phyloP scores from a whole-genome alignment of 1,140 invertebrate genomes.

The Hypsibius dujardini region DNA sequence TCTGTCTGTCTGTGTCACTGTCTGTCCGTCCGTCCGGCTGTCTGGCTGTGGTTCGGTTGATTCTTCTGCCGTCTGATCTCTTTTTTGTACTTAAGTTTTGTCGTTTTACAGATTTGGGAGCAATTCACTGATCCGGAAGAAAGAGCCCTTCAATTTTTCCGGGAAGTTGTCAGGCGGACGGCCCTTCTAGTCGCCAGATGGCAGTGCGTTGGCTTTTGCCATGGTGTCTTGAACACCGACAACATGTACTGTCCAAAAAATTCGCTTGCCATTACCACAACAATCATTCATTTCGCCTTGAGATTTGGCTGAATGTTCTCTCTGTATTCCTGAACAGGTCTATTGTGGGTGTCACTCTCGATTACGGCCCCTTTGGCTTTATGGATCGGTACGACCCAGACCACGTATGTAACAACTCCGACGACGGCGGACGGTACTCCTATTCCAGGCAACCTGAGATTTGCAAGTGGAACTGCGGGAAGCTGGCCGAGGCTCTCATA shows the following conservation, averaged over 20 bases:
- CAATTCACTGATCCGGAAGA: slow-evolving; percentile 22
- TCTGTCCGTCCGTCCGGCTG: too few species aligned
- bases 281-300: too few species aligned
- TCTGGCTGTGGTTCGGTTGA: too few species aligned
- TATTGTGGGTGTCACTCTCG: slow-evolving; percentile 31
- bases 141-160: slow-evolving; percentile 28
- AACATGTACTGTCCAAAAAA: slow-evolving; percentile 25
- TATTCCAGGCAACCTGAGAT: slow-evolving; percentile 32
- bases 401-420: slow-evolving; percentile 33
- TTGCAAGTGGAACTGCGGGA: slow-evolving; percentile 30
- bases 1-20: too few species aligned
- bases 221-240: slow-evolving; percentile 34
- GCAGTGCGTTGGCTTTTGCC: slow-evolving; percentile 31
- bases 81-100: slow-evolving; percentile 21
- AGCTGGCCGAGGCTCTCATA: slow-evolving; percentile 27
- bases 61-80: background rate
- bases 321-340: slow-evolving; percentile 21
- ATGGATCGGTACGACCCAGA: slow-evolving; percentile 30
- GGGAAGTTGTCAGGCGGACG: slow-evolving; percentile 28
- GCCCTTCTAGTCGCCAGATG: slow-evolving; percentile 29
- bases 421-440: slow-evolving; percentile 42
- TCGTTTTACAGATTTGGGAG: slow-evolving; percentile 28
- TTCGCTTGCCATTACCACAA: too few species aligned
- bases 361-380: slow-evolving; percentile 34
- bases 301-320: too few species aligned